Percentiles rank a stretch among this genome's conserved stretches.
These are phyloP conservation scores for Phallusia fumigata DNA, from an alignment of 23 tunicate genomes.

Conservation along the genomic window DNA sequence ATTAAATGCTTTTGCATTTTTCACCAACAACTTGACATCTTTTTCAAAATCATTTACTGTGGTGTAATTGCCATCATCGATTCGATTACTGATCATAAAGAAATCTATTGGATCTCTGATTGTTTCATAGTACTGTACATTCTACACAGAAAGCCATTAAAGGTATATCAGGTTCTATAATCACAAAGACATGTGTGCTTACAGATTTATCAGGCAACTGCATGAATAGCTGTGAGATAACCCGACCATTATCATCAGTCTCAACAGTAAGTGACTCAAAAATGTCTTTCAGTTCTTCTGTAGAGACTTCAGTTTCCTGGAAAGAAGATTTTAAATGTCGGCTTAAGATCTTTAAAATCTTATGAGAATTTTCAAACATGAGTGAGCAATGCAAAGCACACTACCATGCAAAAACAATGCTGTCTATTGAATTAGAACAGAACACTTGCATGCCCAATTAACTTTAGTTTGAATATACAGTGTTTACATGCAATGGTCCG, in stretches of 20 bases:
- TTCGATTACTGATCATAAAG: slow-evolving; percentile 56
- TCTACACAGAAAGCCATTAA: slow-evolving; percentile 27
- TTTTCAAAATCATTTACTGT: slow-evolving; percentile 54
- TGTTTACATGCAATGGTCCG: no score
- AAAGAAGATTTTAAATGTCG: not conserved
- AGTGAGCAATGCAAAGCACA: no score
- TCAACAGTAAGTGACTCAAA: slow-evolving; percentile 65
- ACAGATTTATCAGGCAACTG: slow-evolving; percentile 62
- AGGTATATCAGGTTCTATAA: not conserved
- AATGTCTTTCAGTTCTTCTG: slow-evolving; percentile 58
- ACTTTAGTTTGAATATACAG: no score
- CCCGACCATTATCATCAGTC: slow-evolving; percentile 80
- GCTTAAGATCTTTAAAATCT: not conserved
- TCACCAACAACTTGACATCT: slow-evolving; percentile 69
- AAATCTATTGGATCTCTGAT: slow-evolving; percentile 94
- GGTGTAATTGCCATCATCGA: slow-evolving; percentile 48
- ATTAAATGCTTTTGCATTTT: slow-evolving; percentile 86
- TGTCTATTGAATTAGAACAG: no score
- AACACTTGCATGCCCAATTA: no score
- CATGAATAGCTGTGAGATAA: slow-evolving; percentile 87
- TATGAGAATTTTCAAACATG: no score
- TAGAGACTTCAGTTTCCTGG: slow-evolving; percentile 22
- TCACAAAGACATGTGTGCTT: not conserved
- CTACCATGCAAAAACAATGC: no score
- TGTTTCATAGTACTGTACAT: slow-evolving; percentile 66